Percentiles rank a stretch among this genome's conserved stretches.
Evolutionary conservation across 2,797 vertebrate species (phyloP).

Genomic region (Pteronotus mesoamericanus): DNA sequence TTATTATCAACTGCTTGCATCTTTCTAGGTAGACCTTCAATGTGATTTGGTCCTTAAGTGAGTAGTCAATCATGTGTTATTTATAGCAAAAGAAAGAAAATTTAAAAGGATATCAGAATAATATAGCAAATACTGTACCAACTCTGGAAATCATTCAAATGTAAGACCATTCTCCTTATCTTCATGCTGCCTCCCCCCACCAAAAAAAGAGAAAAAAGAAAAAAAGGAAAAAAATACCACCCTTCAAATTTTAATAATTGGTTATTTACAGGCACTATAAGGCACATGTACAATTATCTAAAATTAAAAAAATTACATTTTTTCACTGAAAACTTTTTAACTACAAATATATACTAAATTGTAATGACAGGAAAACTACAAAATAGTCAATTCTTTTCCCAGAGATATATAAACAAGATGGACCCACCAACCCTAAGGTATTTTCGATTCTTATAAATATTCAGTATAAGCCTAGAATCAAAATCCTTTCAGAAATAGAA

Average conservation of each 20-base stretch:
- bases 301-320: background rate
- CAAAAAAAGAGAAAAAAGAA: background rate
- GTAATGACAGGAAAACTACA: background rate
- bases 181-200: background rate
- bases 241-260: background rate
- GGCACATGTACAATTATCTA: background rate
- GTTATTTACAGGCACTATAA: background rate
- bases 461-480: conserved; percentile 13
- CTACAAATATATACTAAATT: background rate
- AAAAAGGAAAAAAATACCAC: background rate
- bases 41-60: background rate
- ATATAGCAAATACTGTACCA: background rate
- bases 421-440: background rate
- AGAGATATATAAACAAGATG: background rate
- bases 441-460: conserved; percentile 39
- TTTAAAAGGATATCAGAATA: no score
- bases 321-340: background rate
- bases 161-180: background rate
- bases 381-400: background rate
- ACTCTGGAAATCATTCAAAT: background rate
- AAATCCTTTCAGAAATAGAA: conserved; percentile 19
- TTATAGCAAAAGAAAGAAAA: conserved; percentile 18
- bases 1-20: background rate
- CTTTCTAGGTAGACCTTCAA: background rate
- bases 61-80: background rate